A percentile compares a stretch with the other conserved stretches of the same genome.
phyloP scores from a whole-genome alignment of 1,140 invertebrate genomes.

The Drosophila elegans region DNA sequence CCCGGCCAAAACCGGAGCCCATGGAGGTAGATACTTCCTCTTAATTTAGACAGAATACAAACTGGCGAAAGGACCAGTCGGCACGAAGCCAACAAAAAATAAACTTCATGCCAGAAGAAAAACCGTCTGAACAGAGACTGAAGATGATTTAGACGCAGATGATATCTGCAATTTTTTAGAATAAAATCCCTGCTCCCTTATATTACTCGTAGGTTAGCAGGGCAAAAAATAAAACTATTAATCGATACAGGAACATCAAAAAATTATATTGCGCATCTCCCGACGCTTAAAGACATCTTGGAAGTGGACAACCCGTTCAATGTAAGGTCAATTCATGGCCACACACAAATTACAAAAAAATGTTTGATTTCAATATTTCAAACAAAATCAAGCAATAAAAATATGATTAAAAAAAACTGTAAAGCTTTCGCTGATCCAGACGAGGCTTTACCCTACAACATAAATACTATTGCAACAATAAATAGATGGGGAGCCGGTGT shows the following conservation, averaged over 20 bases:
- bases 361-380: slow-evolving; percentile 16
- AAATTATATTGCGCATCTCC: too few relatives aligned
- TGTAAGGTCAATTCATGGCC: slow-evolving; percentile 29
- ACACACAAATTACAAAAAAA: slow-evolving; percentile 25
- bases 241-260: slow-evolving; percentile 38
- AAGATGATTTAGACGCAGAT: neutral
- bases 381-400: neutral
- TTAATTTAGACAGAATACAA: slow-evolving; percentile 8
- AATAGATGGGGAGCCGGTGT: too few relatives aligned
- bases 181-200: slow-evolving; percentile 29
- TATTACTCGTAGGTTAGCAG: slow-evolving; percentile 27
- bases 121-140: neutral
- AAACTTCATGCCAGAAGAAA: slow-evolving; percentile 8
- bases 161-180: slow-evolving; percentile 23
- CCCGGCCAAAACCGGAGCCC: neutral
- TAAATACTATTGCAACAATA: too few relatives aligned
- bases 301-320: too few relatives aligned
- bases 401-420: too few relatives aligned
- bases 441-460: too few relatives aligned
- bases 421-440: too few relatives aligned
- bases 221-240: slow-evolving; percentile 30
- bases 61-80: slow-evolving; percentile 1
- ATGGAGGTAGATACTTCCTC: slow-evolving; percentile 27
- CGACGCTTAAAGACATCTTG: too few relatives aligned
- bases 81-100: slow-evolving; percentile 7